phyloP scores from a whole-genome alignment of 1,140 invertebrate species.

The Teleopsis dalmanni region DNA sequence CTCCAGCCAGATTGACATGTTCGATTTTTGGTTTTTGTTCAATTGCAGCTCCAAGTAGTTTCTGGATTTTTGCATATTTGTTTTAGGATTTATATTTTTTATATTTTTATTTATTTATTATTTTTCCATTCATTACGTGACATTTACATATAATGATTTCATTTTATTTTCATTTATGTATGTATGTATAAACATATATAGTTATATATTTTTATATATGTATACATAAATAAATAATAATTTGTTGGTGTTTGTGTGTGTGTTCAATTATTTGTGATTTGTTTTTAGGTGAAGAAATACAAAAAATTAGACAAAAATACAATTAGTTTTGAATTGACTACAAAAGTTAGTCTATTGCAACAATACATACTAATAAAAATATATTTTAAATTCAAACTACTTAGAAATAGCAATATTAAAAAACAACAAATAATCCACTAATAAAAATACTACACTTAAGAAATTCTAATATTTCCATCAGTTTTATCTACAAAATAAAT shows the following conservation, averaged over 20 bases:
- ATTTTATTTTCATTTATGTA: neutral
- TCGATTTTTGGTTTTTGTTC: constrained; percentile 89
- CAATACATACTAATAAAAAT: too few species aligned
- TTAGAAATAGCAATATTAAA: too few species aligned
- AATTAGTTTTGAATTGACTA: too few species aligned
- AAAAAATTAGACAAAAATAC: neutral
- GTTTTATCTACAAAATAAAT: too few species aligned
- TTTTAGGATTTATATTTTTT: too few species aligned
- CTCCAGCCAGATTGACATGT: constrained; percentile 89
- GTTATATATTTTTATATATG: neutral
- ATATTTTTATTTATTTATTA: neutral
- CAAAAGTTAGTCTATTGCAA: too few species aligned
- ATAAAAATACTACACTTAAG: too few species aligned
- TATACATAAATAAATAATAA: neutral
- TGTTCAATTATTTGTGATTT: constrained; percentile 12
- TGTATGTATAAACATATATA: neutral
- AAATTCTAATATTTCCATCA: too few species aligned
- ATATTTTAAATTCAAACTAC: too few species aligned
- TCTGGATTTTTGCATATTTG: constrained; percentile 50
- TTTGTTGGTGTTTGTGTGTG: constrained; percentile 7
- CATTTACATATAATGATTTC: neutral
- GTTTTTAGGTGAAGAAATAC: neutral
- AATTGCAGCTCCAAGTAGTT: constrained; percentile 79
- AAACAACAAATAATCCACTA: too few species aligned
- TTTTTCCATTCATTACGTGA: neutral